Evolutionary conservation across 37 sponge, comb jelly and placozoan genomes (phyloP).

Genomic region (Haliclona indistincta): DNA sequence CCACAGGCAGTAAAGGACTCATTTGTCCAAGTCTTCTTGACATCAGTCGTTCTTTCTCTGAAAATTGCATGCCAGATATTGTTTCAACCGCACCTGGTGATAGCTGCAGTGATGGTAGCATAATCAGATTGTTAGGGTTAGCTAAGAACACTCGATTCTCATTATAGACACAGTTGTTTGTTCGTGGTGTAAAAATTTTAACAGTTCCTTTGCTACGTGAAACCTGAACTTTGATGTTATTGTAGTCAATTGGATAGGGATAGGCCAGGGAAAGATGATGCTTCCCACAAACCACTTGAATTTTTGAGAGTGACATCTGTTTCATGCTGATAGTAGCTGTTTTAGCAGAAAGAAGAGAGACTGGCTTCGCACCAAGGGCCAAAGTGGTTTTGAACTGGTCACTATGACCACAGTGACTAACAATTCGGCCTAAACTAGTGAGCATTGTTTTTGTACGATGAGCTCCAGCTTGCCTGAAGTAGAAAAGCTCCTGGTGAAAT

Average conservation of each 20-base stretch:
- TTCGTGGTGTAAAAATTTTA: background rate
- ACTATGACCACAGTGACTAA: constrained; percentile 14
- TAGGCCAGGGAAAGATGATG: background rate
- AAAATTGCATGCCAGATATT: too few relatives aligned
- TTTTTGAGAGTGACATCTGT: background rate
- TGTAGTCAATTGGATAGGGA: constrained; percentile 26
- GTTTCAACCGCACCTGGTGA: too few relatives aligned
- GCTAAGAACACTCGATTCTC: too few relatives aligned
- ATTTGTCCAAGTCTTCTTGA: too few relatives aligned
- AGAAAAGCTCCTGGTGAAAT: too few relatives aligned
- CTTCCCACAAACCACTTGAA: background rate
- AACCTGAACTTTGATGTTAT: background rate
- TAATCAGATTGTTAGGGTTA: too few relatives aligned
- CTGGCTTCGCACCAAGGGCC: background rate
- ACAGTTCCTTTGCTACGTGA: background rate
- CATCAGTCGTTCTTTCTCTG: too few relatives aligned
- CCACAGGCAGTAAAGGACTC: too few relatives aligned
- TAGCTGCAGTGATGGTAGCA: too few relatives aligned
- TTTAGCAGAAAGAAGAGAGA: background rate
- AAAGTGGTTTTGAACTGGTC: constrained; percentile 6
- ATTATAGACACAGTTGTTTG: background rate
- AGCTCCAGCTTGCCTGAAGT: too few relatives aligned
- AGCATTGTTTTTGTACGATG: too few relatives aligned
- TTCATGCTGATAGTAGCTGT: background rate
- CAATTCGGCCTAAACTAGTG: too few relatives aligned